Evolutionary conservation across 64 coral and sea anemone genomes (phyloP), one percentile per base, ranked within the genome.

Genomic region (Cladopsammia gracilis): DNA sequence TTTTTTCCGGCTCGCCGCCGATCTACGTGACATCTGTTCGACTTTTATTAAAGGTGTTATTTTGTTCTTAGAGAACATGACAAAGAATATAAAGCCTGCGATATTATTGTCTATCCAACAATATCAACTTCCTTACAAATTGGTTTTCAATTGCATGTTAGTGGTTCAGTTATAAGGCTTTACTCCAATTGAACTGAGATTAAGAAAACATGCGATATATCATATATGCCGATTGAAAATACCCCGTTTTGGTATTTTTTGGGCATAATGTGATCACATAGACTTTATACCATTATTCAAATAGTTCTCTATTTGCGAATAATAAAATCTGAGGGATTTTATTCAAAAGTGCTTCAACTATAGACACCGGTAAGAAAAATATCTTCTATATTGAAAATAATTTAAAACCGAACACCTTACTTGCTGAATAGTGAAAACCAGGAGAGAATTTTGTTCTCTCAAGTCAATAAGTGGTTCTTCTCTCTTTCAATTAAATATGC

Each of bases 21-120:
- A 83, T 62, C 64, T n/a, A 44, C 14, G 10, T 46, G 60, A 83
- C 79, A 83, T 83, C 77, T 81, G 77, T 81, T 25, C 75, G 5
- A 24, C 77, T 81, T 81, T 81, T 81, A 81, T 81, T 81, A 18
- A 81, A 83, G 58, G 79, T 64, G 79, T 64, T 66, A 83, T 83
- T 83, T 61, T 64, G 58, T 66, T 83, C 79, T 83, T 83, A 10
- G 57, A 47, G 79, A 18, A 75, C 72, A 64, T 19, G 42, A 80
- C 77, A 83, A 83, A 83, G 79, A 20, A 45, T 64, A 83, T 83
- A 83, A 65, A 83, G 59, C 34, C 20, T 11, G 5, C 26, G 60
- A 83, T 64, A 83, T 83, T 83, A 83, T 83, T 83, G 34, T 64
- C 56, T 44, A 62, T 83, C 60, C 34, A 64, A 62, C 79, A 83